Percentiles rank a stretch among this genome's conserved stretches.
Evolutionary conservation across 2,113 vertebrate genomes (phyloP).

Genomic region (Felis chaus): DNA sequence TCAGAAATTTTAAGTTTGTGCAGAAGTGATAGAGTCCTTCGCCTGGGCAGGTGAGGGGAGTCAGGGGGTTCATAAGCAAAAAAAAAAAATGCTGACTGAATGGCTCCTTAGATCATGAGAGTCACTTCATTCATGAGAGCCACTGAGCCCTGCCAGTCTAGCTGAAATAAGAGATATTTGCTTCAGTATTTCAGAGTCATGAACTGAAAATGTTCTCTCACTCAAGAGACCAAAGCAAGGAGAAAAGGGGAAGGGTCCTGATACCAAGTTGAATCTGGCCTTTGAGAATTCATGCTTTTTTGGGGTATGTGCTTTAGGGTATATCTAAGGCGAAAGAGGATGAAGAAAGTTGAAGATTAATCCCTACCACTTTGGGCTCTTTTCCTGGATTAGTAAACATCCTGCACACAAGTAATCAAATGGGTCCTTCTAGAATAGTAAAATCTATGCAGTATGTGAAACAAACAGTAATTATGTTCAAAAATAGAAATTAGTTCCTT

Average conservation of each 20-base stretch:
- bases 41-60: neutral
- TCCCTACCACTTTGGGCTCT: neutral
- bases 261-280: neutral
- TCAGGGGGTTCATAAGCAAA: neutral
- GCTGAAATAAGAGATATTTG: neutral
- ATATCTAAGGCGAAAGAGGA: neutral
- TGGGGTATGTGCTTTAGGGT: neutral
- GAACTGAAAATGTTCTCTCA: constrained; percentile 27
- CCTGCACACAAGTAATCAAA: neutral
- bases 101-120: neutral
- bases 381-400: neutral
- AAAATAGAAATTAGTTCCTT: neutral
- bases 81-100: neutral
- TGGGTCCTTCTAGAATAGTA: neutral
- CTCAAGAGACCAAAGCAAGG: neutral
- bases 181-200: constrained; percentile 48
- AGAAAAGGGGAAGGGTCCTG: neutral
- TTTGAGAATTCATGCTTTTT: neutral
- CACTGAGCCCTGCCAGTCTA: constrained; percentile 39
- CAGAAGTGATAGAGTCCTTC: neutral
- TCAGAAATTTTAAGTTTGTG: neutral
- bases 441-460: neutral
- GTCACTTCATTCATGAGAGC: neutral
- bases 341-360: neutral
- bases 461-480: neutral